Evolutionary conservation across 2,797 vertebrate species (phyloP).

Genomic region (Myoxocephalus aenaeus): DNA sequence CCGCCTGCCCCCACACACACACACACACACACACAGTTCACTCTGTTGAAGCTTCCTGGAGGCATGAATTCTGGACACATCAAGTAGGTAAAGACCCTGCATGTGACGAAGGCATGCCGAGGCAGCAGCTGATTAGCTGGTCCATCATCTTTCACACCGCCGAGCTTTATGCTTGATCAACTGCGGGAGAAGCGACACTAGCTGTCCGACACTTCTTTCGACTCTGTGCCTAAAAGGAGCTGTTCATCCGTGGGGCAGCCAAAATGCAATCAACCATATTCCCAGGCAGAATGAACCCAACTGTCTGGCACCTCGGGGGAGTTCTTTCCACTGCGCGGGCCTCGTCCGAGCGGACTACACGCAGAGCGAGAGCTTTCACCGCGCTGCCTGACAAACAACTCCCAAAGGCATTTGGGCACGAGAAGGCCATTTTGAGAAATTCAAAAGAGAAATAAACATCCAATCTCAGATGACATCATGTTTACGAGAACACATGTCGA

Average conservation of each 20-base stretch:
- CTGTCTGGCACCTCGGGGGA: slow-evolving; percentile 19
- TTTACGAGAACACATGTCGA: slow-evolving; percentile 31
- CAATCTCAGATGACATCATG: slow-evolving; percentile 39
- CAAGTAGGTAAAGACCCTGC: neutral
- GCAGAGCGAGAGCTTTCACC: slow-evolving; percentile 7
- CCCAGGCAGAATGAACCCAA: slow-evolving; percentile 33
- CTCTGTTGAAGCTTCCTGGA: neutral
- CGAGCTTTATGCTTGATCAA: neutral
- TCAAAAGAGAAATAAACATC: slow-evolving; percentile 15
- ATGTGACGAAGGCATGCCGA: neutral
- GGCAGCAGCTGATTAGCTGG: slow-evolving; percentile 1
- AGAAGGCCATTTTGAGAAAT: slow-evolving; percentile 21
- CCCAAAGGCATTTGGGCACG: slow-evolving; percentile 11
- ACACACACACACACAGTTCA: neutral
- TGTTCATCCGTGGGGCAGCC: slow-evolving; percentile 42
- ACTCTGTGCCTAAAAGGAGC: slow-evolving; percentile 26
- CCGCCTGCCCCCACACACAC: too few species aligned
- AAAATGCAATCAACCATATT: slow-evolving; percentile 71
- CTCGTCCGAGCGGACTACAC: slow-evolving; percentile 14
- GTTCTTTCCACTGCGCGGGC: slow-evolving; percentile 56
- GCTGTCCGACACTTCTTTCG: slow-evolving; percentile 34
- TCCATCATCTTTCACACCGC: slow-evolving; percentile 12
- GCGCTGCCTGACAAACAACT: slow-evolving; percentile 27
- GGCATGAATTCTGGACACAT: neutral
- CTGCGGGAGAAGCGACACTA: slow-evolving; percentile 13